phyloP scores from a whole-genome alignment of 2,113 vertebrate genomes.

The Syngnathoides biaculeatus region DNA sequence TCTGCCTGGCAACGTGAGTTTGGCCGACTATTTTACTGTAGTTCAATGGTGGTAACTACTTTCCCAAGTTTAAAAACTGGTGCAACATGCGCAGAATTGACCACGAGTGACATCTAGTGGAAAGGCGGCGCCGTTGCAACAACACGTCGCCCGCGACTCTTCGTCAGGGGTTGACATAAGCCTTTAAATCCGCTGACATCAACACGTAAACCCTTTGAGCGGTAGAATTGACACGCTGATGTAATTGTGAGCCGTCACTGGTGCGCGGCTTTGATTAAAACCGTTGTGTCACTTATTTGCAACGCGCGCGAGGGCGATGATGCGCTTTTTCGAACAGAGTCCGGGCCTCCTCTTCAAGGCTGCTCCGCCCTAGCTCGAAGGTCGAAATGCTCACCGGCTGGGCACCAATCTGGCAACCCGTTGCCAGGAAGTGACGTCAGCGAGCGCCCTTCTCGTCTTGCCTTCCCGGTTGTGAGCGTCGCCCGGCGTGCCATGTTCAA shows the following conservation, averaged over 20 bases:
- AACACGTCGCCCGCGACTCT: background rate
- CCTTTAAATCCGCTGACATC: conserved; percentile 7
- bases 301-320: background rate
- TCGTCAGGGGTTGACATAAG: background rate
- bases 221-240: background rate
- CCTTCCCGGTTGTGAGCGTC: background rate
- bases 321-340: background rate
- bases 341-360: background rate
- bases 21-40: no score
- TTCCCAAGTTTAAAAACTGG: no score
- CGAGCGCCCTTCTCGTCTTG: background rate
- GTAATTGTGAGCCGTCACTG: background rate
- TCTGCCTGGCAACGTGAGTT: no score
- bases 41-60: no score
- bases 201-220: conserved; percentile 1
- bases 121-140: background rate
- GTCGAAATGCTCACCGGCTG: background rate
- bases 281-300: background rate
- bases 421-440: conserved; percentile 68
- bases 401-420: conserved; percentile 9
- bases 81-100: no score
- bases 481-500: conserved; percentile 72
- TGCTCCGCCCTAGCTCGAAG: background rate
- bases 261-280: background rate
- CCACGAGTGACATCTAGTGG: background rate